These are phyloP conservation scores for Heliconius hortense DNA, from an alignment of 2,888 invertebrate genomes.

Conservation along the genomic window DNA sequence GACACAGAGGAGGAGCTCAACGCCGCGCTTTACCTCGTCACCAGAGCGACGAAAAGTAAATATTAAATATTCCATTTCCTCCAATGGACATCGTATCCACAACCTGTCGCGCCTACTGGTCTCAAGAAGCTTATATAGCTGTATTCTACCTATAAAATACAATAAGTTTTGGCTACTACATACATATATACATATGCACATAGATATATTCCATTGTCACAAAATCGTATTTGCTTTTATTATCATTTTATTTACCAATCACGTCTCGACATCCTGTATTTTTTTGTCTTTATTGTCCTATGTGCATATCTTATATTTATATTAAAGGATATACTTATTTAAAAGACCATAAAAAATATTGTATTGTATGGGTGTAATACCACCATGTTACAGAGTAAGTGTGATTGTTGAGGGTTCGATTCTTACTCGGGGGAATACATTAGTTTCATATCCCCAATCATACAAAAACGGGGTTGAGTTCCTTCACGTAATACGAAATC, in stretches of 20 bases:
- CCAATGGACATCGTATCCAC: too few relatives aligned
- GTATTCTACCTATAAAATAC: too few relatives aligned
- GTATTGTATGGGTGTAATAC: not conserved
- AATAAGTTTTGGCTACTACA: not conserved
- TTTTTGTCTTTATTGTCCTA: not conserved
- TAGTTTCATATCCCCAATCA: not conserved
- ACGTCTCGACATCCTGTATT: slow-evolving; percentile 7
- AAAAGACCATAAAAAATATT: not conserved
- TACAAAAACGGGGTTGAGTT: not conserved
- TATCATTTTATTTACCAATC: slow-evolving; percentile 16
- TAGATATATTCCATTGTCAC: slow-evolving; percentile 2
- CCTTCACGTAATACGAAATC: not conserved
- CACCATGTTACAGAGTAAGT: not conserved
- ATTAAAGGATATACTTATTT: slow-evolving; percentile 1
- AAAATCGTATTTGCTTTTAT: slow-evolving; percentile 11
- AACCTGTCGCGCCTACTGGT: too few relatives aligned
- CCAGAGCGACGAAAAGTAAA: too few relatives aligned
- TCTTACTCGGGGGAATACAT: not conserved
- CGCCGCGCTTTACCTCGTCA: too few relatives aligned
- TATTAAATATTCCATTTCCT: too few relatives aligned
- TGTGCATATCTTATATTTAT: not conserved
- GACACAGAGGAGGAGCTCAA: too few relatives aligned
- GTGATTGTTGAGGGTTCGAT: not conserved
- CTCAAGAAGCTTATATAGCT: too few relatives aligned
- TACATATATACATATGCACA: too few relatives aligned